A percentile compares a stretch with the other conserved stretches of the same genome.
These are phyloP conservation scores for Spilogale gracilis DNA, from an alignment of 2,113 vertebrate genomes.

Conservation along the genomic window DNA sequence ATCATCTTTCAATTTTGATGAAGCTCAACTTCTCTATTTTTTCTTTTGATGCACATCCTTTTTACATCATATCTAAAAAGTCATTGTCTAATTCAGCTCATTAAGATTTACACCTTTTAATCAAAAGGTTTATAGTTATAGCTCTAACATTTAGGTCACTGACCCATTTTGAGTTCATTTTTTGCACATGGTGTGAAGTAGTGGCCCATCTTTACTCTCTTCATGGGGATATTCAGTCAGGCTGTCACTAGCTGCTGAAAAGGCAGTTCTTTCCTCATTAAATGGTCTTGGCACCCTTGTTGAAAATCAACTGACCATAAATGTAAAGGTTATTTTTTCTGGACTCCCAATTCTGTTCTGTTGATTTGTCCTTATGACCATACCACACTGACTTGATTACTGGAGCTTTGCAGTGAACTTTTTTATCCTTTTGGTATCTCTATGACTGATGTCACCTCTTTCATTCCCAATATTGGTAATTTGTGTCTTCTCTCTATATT, in stretches of 20 bases:
- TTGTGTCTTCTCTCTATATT: constrained; percentile 32
- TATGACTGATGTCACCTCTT: background rate
- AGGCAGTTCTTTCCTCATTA: background rate
- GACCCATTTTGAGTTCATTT: background rate
- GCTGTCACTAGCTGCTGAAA: background rate
- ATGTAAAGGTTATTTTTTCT: constrained; percentile 34
- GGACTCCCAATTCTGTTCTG: background rate
- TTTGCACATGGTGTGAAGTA: background rate
- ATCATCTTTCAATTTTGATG: background rate
- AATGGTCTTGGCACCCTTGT: constrained; percentile 1
- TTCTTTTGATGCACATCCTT: background rate
- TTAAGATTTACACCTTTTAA: constrained; percentile 22
- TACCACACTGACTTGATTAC: background rate
- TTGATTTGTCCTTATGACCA: background rate
- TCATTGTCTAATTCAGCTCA: constrained; percentile 4
- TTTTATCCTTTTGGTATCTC: constrained; percentile 33
- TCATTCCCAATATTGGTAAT: constrained; percentile 6
- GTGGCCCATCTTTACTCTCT: background rate
- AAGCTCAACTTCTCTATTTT: background rate
- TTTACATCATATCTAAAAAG: background rate
- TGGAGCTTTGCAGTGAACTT: background rate
- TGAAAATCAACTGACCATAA: constrained; percentile 46
- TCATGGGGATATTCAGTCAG: background rate
- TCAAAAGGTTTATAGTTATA: background rate
- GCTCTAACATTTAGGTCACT: background rate